Conservation (phyloP, 2,113 vertebrate genomes). For the Psammodynastes pulverulentus region DNA sequence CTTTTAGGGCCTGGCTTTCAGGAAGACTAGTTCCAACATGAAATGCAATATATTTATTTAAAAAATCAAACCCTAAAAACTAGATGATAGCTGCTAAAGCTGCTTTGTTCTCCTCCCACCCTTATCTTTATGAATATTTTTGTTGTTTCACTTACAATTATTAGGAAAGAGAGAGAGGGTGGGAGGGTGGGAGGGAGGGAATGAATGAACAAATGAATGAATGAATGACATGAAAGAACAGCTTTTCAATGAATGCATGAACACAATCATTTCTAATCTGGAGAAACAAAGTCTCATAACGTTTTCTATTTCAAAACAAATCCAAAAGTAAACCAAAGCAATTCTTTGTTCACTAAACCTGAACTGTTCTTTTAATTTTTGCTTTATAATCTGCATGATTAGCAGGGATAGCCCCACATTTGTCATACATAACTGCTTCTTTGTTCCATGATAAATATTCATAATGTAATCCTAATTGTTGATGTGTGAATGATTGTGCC, state of each 20-base stretch:
- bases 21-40: constrained; percentile 25
- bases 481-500: neutral
- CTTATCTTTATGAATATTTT: neutral
- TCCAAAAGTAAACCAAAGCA: neutral
- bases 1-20: constrained; percentile 69
- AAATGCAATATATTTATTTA: constrained; percentile 10
- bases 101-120: constrained; percentile 10
- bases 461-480: neutral
- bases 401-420: neutral
- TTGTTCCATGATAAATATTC: neutral
- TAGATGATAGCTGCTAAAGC: constrained; percentile 32
- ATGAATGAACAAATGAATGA: no score
- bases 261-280: neutral
- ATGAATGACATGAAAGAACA: neutral
- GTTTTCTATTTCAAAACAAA: neutral
- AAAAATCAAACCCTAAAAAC: neutral
- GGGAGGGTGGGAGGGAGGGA: no score
- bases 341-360: neutral
- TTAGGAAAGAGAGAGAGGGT: no score
- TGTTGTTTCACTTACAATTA: neutral
- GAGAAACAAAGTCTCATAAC: neutral
- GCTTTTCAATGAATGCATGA: no score
- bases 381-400: neutral
- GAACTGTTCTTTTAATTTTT: neutral
- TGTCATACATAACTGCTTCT: neutral